Evolutionary conservation across 2,888 invertebrate species (phyloP), one percentile per base, ranked within the genome.

Genomic region (Oscheius sp.): DNA sequence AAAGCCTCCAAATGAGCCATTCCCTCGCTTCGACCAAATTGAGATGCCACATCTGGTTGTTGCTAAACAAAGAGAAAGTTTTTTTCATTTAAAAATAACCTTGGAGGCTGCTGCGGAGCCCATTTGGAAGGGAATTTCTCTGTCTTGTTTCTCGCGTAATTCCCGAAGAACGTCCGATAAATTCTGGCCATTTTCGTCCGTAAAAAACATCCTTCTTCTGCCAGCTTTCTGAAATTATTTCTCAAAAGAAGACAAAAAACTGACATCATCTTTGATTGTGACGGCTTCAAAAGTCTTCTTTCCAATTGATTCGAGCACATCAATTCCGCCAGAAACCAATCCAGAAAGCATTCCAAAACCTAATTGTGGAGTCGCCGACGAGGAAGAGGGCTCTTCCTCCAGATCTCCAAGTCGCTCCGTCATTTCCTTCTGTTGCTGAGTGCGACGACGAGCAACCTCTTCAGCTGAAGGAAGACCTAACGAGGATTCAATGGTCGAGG

Each of bases 271-370:
- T 0, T 94, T 94, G 88, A 95, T 95, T 31, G 94, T 94, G 70
- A 95, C 94, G 87, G 94, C 94, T 86, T 93, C 92, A 92, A 95
- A 94, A 0, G 95, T 96, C 87, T 95, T 95, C 87, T 95, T 95
- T 6, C 96, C 96, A 76, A 96, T 93, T 0, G 92, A 92, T 88
- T 96, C 96, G 53, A 96, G 88, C 0, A 95, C 95, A 85, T 93
- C 95, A 27, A 89, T 76, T 52, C 88, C 84, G 17, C 88, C 87
- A 31, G 85, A 82, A 5, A 88, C 87, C 6, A 88, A 39, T 0
- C 78, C 76, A 17, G 78, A 77, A 17, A 82, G 77, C 34, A 81
- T 48, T 23, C 80, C 79, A n/a, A 70, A 69, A 10, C 58, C 70
- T 1, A 53, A 66, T 6, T 31, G 29, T 15, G 37, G 23, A 2